phyloP scores from a whole-genome alignment of 2,113 vertebrate genomes.

The Pygoscelis adeliae region DNA sequence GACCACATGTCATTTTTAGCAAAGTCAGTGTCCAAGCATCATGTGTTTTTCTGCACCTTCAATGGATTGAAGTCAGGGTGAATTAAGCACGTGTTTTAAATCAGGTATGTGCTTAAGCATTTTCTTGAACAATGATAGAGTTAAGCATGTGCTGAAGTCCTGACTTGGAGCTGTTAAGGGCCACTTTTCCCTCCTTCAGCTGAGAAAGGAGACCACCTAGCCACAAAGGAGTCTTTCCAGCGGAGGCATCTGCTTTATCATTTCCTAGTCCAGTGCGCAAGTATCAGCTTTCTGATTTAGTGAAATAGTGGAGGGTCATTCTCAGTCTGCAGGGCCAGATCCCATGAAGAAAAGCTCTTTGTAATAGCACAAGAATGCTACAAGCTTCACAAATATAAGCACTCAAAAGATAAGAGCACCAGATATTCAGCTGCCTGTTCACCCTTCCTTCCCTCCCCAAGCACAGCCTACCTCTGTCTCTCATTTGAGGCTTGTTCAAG shows the following conservation, averaged over 20 bases:
- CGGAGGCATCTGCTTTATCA: not conserved
- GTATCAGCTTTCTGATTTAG: not conserved
- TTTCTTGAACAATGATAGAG: not conserved
- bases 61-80: not conserved
- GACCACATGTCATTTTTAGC: not conserved
- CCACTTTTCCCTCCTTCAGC: not conserved
- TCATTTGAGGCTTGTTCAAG: not conserved
- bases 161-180: not conserved
- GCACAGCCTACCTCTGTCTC: not conserved
- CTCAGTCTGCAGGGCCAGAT: not conserved
- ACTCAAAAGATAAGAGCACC: not conserved
- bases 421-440: not conserved
- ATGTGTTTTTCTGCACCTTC: not conserved
- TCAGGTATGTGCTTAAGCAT: not conserved
- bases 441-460: not conserved
- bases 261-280: not conserved
- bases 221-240: not conserved
- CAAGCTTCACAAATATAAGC: not conserved
- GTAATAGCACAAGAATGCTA: not conserved
- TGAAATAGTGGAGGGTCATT: not conserved
- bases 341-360: not conserved
- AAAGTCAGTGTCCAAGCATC: not conserved
- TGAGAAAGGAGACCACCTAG: not conserved
- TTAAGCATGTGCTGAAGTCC: not conserved
- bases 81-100: not conserved